These are phyloP conservation scores for Falco peregrinus DNA, from an alignment of 2,797 vertebrate genomes.

Conservation along the genomic window DNA sequence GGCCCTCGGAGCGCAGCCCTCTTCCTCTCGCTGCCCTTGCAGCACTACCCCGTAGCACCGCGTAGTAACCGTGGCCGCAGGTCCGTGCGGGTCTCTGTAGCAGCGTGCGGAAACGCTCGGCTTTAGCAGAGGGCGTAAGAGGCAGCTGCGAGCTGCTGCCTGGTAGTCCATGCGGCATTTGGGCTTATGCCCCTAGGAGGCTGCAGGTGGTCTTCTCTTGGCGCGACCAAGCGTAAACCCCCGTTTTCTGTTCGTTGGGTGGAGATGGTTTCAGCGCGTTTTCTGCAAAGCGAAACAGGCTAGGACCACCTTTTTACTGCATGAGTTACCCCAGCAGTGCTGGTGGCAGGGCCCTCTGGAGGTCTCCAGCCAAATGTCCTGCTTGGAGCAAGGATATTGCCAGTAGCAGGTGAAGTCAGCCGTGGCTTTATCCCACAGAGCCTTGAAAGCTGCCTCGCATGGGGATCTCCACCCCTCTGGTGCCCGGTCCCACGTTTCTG, in stretches of 20 bases:
- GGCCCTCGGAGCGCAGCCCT: background rate
- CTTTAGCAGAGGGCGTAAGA: background rate
- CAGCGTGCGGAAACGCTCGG: background rate
- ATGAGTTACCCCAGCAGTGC: background rate
- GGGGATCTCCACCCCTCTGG: background rate
- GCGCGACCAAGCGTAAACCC: fast-evolving
- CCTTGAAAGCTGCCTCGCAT: background rate
- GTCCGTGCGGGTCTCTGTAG: background rate
- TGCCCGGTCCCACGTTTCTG: background rate
- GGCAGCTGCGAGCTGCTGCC: background rate
- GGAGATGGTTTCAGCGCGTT: background rate
- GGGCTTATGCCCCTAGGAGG: background rate
- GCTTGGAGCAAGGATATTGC: background rate
- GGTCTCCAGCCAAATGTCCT: background rate
- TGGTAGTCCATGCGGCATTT: fast-evolving
- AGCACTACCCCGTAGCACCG: too few species aligned
- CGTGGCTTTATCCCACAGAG: background rate
- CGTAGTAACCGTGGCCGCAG: background rate
- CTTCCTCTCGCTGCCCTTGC: background rate
- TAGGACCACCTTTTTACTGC: background rate
- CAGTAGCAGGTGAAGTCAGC: background rate
- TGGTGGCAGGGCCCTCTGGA: background rate
- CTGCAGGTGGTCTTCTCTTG: background rate
- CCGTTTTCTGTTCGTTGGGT: background rate
- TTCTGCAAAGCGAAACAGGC: background rate